phyloP scores from a whole-genome alignment of 2,797 vertebrate species.

The Fistularia tabacaria region DNA sequence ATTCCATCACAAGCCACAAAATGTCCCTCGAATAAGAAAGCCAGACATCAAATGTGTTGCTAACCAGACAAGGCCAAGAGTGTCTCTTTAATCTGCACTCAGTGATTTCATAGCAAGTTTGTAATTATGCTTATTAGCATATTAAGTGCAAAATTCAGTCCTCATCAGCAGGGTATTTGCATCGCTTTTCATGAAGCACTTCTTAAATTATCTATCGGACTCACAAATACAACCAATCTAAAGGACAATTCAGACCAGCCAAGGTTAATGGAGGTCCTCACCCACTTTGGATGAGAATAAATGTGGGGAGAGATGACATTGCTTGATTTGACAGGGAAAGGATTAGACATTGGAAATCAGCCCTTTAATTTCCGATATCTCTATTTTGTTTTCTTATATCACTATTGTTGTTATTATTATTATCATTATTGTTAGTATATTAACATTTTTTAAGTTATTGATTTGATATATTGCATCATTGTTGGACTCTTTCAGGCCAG shows the following conservation, averaged over 20 bases:
- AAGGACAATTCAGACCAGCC: conserved; percentile 15
- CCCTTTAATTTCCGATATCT: background rate
- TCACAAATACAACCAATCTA: conserved; percentile 29
- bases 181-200: conserved; percentile 46
- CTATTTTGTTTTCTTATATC: background rate
- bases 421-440: too few species aligned
- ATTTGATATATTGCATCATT: too few species aligned
- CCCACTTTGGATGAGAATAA: conserved; percentile 31
- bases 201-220: conserved; percentile 37
- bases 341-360: too few species aligned
- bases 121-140: conserved; percentile 58
- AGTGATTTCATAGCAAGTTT: conserved; percentile 37
- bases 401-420: too few species aligned
- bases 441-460: too few species aligned
- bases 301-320: conserved; percentile 24
- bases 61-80: conserved; percentile 8
- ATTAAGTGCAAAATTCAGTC: conserved; percentile 47
- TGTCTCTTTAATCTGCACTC: conserved; percentile 21
- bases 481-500: too few species aligned
- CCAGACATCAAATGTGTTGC: conserved; percentile 2
- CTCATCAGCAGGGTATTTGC: conserved; percentile 46
- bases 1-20: conserved; percentile 12
- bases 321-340: conserved; percentile 15
- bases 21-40: background rate
- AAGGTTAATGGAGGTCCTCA: conserved; percentile 59